A percentile compares a stretch with the other conserved stretches of the same genome.
These are phyloP conservation scores for Zaprionus taronus DNA, from an alignment of 1,140 invertebrate species.

Conservation along the genomic window DNA sequence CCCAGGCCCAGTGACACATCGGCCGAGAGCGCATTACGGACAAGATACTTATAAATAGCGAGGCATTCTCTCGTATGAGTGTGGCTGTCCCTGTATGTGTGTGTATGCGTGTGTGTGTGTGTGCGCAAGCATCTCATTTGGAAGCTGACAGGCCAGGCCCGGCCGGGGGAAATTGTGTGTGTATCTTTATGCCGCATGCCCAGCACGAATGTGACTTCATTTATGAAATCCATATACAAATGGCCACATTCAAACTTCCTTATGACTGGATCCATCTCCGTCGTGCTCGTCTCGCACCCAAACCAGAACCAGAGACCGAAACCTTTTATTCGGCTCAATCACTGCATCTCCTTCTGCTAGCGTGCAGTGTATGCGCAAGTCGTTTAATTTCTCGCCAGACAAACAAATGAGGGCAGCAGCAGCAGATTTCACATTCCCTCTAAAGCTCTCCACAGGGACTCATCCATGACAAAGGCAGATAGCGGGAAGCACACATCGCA, in stretches of 20 bases:
- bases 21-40: constrained; percentile 56
- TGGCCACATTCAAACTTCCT: constrained; percentile 66
- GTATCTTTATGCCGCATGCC: constrained; percentile 43
- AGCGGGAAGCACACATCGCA: not conserved
- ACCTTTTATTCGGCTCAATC: constrained; percentile 20
- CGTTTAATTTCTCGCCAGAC: constrained; percentile 22
- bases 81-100: constrained; percentile 13
- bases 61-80: constrained; percentile 28
- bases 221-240: constrained; percentile 61
- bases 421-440: constrained; percentile 16
- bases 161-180: constrained; percentile 46
- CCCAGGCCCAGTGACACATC: constrained; percentile 64
- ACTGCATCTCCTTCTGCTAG: not conserved
- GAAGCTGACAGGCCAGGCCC: constrained; percentile 22
- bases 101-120: constrained; percentile 1
- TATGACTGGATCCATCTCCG: constrained; percentile 24
- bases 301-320: not conserved
- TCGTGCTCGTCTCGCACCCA: not conserved
- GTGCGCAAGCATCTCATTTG: constrained; percentile 43
- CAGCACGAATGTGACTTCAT: constrained; percentile 55
- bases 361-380: constrained; percentile 34
- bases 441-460: constrained; percentile 21
- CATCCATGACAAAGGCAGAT: constrained; percentile 14
- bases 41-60: constrained; percentile 71
- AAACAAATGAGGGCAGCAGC: constrained; percentile 12